phyloP scores from a whole-genome alignment of 1,140 invertebrate genomes.

The Gyrodactylus bullatarudis region DNA sequence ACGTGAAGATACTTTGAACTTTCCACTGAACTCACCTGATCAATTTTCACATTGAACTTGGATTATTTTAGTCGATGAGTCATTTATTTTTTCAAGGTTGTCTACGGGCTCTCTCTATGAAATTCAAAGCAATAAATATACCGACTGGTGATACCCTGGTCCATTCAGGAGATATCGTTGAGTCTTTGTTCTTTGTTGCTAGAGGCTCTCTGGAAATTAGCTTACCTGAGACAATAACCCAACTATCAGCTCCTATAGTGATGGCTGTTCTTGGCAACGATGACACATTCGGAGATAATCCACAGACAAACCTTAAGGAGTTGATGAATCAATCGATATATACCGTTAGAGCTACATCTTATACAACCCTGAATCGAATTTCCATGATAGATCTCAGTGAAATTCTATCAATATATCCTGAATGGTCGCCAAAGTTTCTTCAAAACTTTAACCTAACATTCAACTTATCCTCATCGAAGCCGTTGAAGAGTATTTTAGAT shows the following conservation, averaged over 20 bases:
- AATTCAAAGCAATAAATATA: neutral
- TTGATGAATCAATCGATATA: constrained; percentile 17
- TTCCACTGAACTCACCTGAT: no score
- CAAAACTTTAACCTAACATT: constrained; percentile 18
- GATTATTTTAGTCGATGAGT: no score
- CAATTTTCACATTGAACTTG: no score
- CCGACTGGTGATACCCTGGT: neutral
- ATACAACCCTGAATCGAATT: constrained; percentile 21
- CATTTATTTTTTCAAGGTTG: no score
- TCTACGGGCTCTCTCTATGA: no score
- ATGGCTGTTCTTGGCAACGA: neutral
- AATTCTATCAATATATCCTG: constrained; percentile 18
- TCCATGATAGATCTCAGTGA: constrained; percentile 16
- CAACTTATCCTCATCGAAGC: constrained; percentile 12
- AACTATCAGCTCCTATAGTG: neutral
- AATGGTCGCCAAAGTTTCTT: constrained; percentile 18
- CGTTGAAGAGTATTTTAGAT: neutral
- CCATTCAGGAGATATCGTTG: neutral
- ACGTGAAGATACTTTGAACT: no score
- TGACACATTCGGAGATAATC: neutral
- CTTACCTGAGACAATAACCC: neutral
- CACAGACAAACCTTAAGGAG: neutral
- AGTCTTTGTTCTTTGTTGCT: neutral
- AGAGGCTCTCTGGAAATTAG: neutral
- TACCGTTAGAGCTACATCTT: constrained; percentile 16